Base-by-base conservation (phyloP, 2,888 invertebrate genomes). In the Napeogenes sylphis region DNA sequence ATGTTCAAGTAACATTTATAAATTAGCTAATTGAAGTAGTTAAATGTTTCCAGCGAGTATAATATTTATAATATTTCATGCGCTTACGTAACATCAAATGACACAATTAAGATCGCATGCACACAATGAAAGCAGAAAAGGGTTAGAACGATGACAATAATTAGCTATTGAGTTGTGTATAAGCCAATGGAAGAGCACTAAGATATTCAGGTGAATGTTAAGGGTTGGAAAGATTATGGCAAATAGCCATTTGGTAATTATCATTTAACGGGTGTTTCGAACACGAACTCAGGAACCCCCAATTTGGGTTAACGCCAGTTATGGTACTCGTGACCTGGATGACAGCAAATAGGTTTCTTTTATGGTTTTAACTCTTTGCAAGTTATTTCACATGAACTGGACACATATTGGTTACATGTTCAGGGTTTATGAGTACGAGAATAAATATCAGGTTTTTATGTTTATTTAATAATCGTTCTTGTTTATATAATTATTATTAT, bases 321-420 rank as follows among this genome's bases (percentile, higher is more conserved):
- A 80, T 71, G 73, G 73, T 69, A 72, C 76, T 75, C 77, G 72
- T 75, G 71, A 74, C 73, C 76, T 79, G 80, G 77, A 85, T 83
- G 79, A 77, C 74, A 65, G 75, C 75, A 74, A 76, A 83, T 82
- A 82, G 76, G 75, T 68, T 80, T 81, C 83, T 83, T 81, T 79
- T 80, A 75, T 71, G 70, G 75, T 78, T 77, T 73, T 76, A 30
- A 8, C 76, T 75, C 59, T 70, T 64, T 59, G 59, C 61, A 61
- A 33, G 30, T 30, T 5, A 51, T 21, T 5, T 42, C 2, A 42
- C 10, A 42, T 42, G 51, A 30, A 51, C 10, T 51, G 51, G 46
- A 56, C 47, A 62, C 58, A 10, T 42, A 56, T 56, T 12, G 42
- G 38, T 42, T 33, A 45, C 51, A 32, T 32, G 32, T 21, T 32